Evolutionary conservation across 2,888 invertebrate genomes (phyloP).

Genomic region (Drosophila emarginata): DNA sequence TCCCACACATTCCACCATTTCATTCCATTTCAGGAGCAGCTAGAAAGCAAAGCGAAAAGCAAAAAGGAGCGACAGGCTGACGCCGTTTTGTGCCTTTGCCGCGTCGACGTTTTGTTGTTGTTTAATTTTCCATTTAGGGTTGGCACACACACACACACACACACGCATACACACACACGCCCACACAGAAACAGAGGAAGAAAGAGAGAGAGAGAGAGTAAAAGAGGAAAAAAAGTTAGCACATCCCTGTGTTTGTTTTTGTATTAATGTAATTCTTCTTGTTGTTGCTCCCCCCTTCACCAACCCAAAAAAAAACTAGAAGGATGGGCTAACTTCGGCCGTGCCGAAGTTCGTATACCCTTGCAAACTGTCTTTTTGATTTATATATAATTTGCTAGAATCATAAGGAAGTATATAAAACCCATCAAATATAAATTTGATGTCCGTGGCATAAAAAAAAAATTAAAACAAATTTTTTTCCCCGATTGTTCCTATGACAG

Average conservation of each 20-base stretch:
- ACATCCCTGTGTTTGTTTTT: slow-evolving; percentile 58
- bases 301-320: neutral
- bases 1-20: slow-evolving; percentile 45
- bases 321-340: too few relatives aligned
- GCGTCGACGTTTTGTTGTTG: slow-evolving; percentile 62
- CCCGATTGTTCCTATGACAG: too few relatives aligned
- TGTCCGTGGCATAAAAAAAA: too few relatives aligned
- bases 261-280: slow-evolving; percentile 48
- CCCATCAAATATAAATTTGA: too few relatives aligned
- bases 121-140: slow-evolving; percentile 75
- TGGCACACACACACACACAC: slow-evolving; percentile 32
- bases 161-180: slow-evolving; percentile 10
- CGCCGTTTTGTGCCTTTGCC: slow-evolving; percentile 48
- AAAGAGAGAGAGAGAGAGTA: slow-evolving; percentile 17
- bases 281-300: neutral
- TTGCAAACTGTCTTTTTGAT: too few relatives aligned
- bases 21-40: slow-evolving; percentile 14
- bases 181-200: neutral
- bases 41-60: slow-evolving; percentile 3
- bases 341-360: too few relatives aligned
- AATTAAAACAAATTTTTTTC: too few relatives aligned
- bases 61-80: slow-evolving; percentile 53
- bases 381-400: too few relatives aligned
- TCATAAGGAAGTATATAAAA: too few relatives aligned
- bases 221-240: slow-evolving; percentile 15